Evolutionary conservation across 2,797 vertebrate genomes (phyloP).

Genomic region (Mormyrus hasselquistii): DNA sequence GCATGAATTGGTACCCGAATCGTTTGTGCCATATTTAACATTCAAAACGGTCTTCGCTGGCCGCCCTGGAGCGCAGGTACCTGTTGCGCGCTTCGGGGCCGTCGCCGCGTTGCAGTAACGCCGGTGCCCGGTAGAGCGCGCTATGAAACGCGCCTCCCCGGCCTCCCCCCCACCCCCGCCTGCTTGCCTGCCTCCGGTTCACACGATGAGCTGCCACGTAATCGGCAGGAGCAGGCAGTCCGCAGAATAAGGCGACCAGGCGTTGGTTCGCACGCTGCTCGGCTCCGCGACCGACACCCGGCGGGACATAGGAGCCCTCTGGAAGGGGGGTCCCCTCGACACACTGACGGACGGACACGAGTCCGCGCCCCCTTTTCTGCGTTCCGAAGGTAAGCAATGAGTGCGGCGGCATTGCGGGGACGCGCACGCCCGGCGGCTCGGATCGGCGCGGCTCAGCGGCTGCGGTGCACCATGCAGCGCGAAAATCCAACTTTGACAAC

Average conservation of each 20-base stretch:
- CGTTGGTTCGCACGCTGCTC: neutral
- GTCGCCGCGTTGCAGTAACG: neutral
- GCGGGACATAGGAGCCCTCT: neutral
- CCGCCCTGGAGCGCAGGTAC: neutral
- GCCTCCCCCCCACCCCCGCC: neutral
- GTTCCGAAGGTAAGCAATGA: neutral
- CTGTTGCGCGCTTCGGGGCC: neutral
- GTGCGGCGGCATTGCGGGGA: neutral
- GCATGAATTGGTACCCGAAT: neutral
- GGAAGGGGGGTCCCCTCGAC: neutral
- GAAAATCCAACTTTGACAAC: constrained; percentile 2
- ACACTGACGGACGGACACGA: neutral
- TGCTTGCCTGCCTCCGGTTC: neutral
- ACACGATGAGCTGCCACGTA: constrained; percentile 37
- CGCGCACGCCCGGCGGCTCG: neutral
- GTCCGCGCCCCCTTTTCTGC: neutral
- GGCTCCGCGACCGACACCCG: neutral
- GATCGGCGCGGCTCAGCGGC: neutral
- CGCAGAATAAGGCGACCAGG: neutral
- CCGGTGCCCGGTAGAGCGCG: constrained; percentile 17
- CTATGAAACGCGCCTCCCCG: constrained; percentile 13
- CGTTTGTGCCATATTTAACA: neutral
- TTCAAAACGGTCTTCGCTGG: neutral
- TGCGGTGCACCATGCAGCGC: neutral
- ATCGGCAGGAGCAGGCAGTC: constrained; percentile 24